Conservation (phyloP, 2,888 invertebrate genomes). For the Pocota personata region DNA sequence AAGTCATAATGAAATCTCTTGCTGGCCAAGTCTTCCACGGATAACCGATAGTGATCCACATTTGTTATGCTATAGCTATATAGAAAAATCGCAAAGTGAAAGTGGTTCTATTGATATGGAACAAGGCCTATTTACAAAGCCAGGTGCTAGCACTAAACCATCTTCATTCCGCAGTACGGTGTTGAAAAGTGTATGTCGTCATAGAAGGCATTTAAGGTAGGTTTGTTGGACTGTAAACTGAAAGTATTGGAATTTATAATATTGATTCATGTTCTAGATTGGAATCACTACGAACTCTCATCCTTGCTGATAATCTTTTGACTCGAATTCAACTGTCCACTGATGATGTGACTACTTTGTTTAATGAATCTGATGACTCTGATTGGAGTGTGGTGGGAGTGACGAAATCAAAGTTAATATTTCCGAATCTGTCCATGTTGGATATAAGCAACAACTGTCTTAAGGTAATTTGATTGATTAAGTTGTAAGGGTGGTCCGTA, state of each 20-base stretch:
- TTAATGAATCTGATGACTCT: conserved; percentile 85
- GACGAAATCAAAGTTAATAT: conserved; percentile 89
- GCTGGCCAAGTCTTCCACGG: conserved; percentile 94
- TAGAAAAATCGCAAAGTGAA: conserved; percentile 75
- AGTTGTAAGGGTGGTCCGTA: too few relatives aligned
- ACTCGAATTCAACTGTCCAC: conserved; percentile 91
- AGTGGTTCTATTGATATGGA: conserved; percentile 72
- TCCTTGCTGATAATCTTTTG: conserved; percentile 93
- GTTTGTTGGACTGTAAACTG: too few relatives aligned
- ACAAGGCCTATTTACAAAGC: conserved; percentile 76
- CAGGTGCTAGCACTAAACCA: conserved; percentile 81
- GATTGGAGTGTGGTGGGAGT: conserved; percentile 85
- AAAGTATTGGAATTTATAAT: not conserved
- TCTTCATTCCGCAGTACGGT: conserved; percentile 87
- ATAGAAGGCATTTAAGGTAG: conserved; percentile 91
- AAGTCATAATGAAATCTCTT: conserved; percentile 94
- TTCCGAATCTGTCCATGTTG: conserved; percentile 96
- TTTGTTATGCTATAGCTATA: conserved; percentile 88
- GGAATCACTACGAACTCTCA: conserved; percentile 82
- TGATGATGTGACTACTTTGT: conserved; percentile 89
- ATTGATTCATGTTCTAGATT: conserved; percentile 68
- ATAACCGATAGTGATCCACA: conserved; percentile 86
- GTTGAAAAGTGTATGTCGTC: conserved; percentile 91
- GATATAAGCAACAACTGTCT: conserved; percentile 95
- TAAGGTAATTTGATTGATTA: conserved; percentile 80